Conservation (phyloP, 2,113 vertebrate genomes). For the Gobius niger region DNA sequence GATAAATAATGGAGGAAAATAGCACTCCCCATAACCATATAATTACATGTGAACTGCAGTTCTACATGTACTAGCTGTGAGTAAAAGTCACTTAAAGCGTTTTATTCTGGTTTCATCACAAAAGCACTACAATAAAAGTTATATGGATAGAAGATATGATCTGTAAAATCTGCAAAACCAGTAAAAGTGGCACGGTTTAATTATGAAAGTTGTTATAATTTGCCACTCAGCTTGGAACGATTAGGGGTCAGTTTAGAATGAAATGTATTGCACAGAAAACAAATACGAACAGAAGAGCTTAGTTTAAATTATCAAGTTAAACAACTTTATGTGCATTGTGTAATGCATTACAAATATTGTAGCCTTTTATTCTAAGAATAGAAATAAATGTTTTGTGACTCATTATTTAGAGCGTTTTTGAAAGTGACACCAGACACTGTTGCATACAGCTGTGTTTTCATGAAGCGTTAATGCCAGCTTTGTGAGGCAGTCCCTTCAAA, state of each 20-base stretch:
- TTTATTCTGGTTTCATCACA: too few species aligned
- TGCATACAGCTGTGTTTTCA: constrained; percentile 60
- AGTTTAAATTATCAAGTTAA: neutral
- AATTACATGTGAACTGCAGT: constrained; percentile 29
- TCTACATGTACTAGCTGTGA: constrained; percentile 34
- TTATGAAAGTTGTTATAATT: neutral
- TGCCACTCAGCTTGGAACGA: too few species aligned
- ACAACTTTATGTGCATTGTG: neutral
- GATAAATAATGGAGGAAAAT: constrained; percentile 66
- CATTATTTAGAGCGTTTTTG: neutral
- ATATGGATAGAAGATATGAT: neutral
- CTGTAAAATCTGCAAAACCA: too few species aligned
- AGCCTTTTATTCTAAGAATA: neutral
- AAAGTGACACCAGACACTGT: neutral
- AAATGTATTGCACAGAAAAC: neutral
- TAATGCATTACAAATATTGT: neutral
- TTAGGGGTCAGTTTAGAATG: too few species aligned
- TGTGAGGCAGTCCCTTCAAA: constrained; percentile 44
- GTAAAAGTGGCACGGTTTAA: too few species aligned
- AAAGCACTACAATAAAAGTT: too few species aligned
- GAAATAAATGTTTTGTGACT: neutral
- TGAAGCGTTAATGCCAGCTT: constrained; percentile 53
- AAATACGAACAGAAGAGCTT: neutral
- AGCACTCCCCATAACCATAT: constrained; percentile 51
- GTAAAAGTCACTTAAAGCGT: constrained; percentile 10